phyloP scores from a whole-genome alignment of 2,888 invertebrate genomes.

The Spisula subtruncata region DNA sequence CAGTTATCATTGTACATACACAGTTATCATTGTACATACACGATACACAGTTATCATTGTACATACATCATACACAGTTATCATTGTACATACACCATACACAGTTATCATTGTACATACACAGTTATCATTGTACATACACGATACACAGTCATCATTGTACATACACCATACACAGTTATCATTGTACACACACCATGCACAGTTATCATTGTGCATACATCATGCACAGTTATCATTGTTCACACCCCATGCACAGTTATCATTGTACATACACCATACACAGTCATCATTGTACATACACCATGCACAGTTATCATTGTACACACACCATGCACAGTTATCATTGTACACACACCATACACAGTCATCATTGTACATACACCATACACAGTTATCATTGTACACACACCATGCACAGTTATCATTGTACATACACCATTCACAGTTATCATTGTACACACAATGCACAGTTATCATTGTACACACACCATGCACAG shows the following conservation, averaged over 20 bases:
- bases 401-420: background rate
- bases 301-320: background rate
- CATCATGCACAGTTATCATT: background rate
- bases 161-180: background rate
- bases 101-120: background rate
- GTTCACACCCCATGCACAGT: background rate
- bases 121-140: background rate
- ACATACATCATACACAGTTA: background rate
- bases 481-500: background rate
- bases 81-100: background rate
- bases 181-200: background rate
- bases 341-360: background rate
- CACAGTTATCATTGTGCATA: background rate
- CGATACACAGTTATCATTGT: background rate
- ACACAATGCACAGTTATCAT: background rate
- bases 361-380: conserved; percentile 3
- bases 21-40: background rate
- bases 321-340: background rate
- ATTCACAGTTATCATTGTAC: background rate
- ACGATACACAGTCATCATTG: background rate
- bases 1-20: background rate
- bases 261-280: background rate
- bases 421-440: background rate
- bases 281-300: background rate
- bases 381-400: background rate